Percentiles rank a stretch among this genome's conserved stretches.
Conservation (phyloP, 2,888 invertebrate genomes). For the Flexamia atlantica region DNA sequence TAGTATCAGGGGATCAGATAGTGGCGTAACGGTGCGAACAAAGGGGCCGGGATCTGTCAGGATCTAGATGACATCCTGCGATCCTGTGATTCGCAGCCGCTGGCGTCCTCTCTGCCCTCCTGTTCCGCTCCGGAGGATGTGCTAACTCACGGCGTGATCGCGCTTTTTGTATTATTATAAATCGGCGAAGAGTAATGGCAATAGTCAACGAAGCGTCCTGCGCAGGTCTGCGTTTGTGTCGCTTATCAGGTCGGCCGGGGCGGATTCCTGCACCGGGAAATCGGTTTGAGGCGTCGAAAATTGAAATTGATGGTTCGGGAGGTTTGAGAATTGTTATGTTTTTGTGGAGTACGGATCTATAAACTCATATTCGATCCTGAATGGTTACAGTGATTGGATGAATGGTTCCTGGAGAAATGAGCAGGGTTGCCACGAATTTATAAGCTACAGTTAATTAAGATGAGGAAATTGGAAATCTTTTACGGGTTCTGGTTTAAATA, state of each 20-base stretch:
- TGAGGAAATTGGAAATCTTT: too few relatives aligned
- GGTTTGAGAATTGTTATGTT: not conserved
- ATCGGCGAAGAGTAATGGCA: constrained; percentile 9
- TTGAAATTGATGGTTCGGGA: not conserved
- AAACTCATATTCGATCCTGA: too few relatives aligned
- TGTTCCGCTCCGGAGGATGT: not conserved
- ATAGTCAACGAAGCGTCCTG: not conserved
- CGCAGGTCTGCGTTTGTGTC: not conserved
- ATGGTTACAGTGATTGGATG: too few relatives aligned
- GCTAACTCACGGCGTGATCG: not conserved
- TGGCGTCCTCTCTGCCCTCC: not conserved
- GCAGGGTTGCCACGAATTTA: too few relatives aligned
- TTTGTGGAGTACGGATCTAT: too few relatives aligned
- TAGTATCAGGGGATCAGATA: constrained; percentile 16
- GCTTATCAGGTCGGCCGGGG: not conserved
- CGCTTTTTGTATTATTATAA: constrained; percentile 31
- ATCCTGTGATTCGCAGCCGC: not conserved
- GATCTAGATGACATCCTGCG: not conserved
- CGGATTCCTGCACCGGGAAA: not conserved
- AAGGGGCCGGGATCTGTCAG: not conserved
- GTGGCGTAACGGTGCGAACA: not conserved
- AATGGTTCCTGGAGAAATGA: too few relatives aligned
- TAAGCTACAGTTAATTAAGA: too few relatives aligned
- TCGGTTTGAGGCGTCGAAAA: not conserved
- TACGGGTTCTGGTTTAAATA: too few relatives aligned